Evolutionary conservation across 1,140 invertebrate genomes (phyloP).

Genomic region (Leptinotarsa undecemlineata): DNA sequence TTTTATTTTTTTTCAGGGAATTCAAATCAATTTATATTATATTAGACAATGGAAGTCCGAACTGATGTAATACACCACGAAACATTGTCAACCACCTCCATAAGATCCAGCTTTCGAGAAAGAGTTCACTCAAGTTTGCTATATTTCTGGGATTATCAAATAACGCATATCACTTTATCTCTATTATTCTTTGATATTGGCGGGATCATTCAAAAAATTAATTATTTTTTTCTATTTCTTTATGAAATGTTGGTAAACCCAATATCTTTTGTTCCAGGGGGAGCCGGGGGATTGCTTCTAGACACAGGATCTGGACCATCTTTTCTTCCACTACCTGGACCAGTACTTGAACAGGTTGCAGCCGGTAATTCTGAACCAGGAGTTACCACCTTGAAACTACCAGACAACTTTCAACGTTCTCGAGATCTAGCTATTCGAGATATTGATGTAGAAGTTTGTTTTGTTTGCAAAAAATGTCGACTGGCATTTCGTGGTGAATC

Average conservation of each 20-base stretch:
- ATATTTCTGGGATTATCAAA: too few relatives aligned
- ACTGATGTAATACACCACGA: too few relatives aligned
- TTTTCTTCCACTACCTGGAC: conserved; percentile 66
- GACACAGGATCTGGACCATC: conserved; percentile 61
- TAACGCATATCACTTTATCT: too few relatives aligned
- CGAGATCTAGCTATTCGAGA: conserved; percentile 58
- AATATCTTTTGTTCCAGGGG: conserved; percentile 50
- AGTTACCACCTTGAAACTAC: conserved; percentile 66
- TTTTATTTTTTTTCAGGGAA: too few relatives aligned
- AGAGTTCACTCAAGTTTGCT: too few relatives aligned
- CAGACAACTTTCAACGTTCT: conserved; percentile 56
- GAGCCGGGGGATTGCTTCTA: conserved; percentile 57
- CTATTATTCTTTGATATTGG: too few relatives aligned
- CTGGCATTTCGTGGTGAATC: conserved; percentile 77
- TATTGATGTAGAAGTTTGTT: conserved; percentile 76
- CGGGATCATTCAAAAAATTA: too few relatives aligned
- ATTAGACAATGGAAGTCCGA: too few relatives aligned
- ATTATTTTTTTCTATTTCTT: too few relatives aligned
- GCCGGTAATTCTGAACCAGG: conserved; percentile 69
- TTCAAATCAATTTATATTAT: too few relatives aligned
- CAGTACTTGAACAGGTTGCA: conserved; percentile 68
- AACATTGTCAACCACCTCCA: too few relatives aligned
- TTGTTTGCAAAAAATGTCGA: conserved; percentile 85
- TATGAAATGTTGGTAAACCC: neutral
- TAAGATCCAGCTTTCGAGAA: too few relatives aligned